A percentile compares a stretch with the other conserved stretches of the same genome.
Evolutionary conservation across 2,888 invertebrate genomes (phyloP).

Genomic region (Ganaspis brasiliensis): DNA sequence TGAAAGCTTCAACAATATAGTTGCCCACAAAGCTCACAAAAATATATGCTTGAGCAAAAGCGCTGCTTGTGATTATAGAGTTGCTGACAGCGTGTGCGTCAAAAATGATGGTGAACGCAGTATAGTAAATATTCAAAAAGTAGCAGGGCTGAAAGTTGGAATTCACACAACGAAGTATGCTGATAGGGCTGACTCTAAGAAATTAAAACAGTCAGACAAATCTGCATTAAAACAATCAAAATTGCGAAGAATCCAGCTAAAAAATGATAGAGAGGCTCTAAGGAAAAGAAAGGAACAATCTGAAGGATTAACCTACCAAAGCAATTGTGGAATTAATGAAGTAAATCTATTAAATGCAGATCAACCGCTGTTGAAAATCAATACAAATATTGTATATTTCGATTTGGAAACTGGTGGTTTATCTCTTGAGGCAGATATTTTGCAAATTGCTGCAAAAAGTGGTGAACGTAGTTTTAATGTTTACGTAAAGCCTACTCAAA

Average conservation of each 20-base stretch:
- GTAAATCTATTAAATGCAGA: background rate
- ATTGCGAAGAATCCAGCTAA: conserved; percentile 48
- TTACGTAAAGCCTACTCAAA: conserved; percentile 39
- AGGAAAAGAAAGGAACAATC: conserved; percentile 51
- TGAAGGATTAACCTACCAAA: conserved; percentile 50
- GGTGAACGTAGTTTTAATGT: conserved; percentile 47
- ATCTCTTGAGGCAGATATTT: conserved; percentile 44
- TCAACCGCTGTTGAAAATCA: background rate
- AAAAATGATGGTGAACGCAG: background rate
- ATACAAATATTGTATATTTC: conserved; percentile 48
- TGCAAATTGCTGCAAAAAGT: conserved; percentile 49
- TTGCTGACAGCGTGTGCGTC: background rate
- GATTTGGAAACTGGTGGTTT: conserved; percentile 51
- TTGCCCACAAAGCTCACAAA: no score
- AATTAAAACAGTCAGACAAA: conserved; percentile 45
- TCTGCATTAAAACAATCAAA: conserved; percentile 42
- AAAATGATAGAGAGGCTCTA: conserved; percentile 45
- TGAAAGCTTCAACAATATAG: conserved; percentile 25
- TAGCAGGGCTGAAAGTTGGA: conserved; percentile 23
- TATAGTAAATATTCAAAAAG: conserved; percentile 23
- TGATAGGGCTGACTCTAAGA: conserved; percentile 27
- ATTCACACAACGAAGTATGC: conserved; percentile 30
- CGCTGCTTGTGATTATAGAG: background rate
- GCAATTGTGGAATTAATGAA: conserved; percentile 34
- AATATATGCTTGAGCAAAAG: no score